Percentiles rank a stretch among this genome's conserved stretches.
Conservation (phyloP, 2,888 invertebrate species). For the Drosophila subquinaria region DNA sequence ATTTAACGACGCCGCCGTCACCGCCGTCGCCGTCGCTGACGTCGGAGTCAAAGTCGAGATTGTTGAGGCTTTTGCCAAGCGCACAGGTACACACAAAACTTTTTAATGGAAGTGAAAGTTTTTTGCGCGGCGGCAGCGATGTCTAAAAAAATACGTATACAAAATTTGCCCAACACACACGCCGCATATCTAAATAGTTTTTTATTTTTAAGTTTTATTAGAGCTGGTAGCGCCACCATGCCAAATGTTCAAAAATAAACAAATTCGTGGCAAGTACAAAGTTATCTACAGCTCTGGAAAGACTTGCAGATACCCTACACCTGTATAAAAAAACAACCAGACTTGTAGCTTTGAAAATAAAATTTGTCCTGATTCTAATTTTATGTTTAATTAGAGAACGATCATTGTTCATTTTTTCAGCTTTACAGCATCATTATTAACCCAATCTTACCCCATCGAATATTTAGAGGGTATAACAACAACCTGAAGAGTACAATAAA, state of each 20-base stretch:
- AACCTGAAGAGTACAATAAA: conserved; percentile 49
- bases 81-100: conserved; percentile 72
- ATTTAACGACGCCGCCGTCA: conserved; percentile 59
- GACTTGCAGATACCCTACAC: conserved; percentile 11
- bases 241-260: conserved; percentile 59
- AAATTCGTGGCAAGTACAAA: conserved; percentile 20
- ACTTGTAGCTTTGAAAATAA: too few species aligned
- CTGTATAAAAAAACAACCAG: too few species aligned
- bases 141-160: conserved; percentile 55
- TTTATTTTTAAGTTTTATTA: conserved; percentile 41
- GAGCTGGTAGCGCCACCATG: conserved; percentile 65
- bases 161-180: conserved; percentile 57
- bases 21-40: conserved; percentile 13
- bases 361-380: background rate
- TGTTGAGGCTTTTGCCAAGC: conserved; percentile 52
- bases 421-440: background rate
- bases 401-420: background rate
- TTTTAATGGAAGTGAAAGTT: conserved; percentile 80
- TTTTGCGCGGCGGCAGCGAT: conserved; percentile 59
- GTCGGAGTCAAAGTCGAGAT: conserved; percentile 46
- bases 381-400: background rate
- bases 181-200: conserved; percentile 59
- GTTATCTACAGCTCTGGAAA: background rate
- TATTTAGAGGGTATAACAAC: conserved; percentile 13
- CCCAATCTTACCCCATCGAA: background rate